Evolutionary conservation across 92 coral and sea anemone species (phyloP), one percentile per base, ranked within the genome.

Genomic region (Micromussa lordhowensis): DNA sequence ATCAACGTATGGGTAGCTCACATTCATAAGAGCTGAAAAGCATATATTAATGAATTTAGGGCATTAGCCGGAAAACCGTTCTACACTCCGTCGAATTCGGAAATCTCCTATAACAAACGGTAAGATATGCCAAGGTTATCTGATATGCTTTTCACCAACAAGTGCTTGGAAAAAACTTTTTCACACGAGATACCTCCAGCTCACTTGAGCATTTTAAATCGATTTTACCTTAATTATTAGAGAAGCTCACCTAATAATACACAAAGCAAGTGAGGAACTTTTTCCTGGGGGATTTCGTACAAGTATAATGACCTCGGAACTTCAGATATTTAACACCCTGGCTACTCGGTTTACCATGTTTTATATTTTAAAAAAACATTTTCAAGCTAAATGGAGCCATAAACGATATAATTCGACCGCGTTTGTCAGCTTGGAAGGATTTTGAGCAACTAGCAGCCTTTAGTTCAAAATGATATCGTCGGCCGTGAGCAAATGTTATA

Each of bases 171-270:
- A 18, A 36, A 44, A 44, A 22, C 30, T 14, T 66, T 82, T 82
- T 40, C 85, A 66, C 75, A n/a, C 75, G 34, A 44, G 75, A 82
- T 24, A 82, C 38, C 19, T 81, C 21, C 49, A 51, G 14, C 35
- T 34, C 49, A 36, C 49, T 26, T 64, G 69, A 24, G n/a, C 26
- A 64, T 59, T 28, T 64, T 64, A 1, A n/a, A n/a, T 14, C 11
- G 5, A 72, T 34, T 32, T 24, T 34, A 34, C 53, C 76, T 28
- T 0, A 30, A 31, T 38, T 19, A 71, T 48, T 32, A 29, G 2
- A 7, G 17, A 73, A 10, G 49, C 78, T 73, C 78, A 36, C 6
- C 22, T 22, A 2, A 73, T 73, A 32, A 34, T 17, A 19, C 51
- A 73, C 49, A 73, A 19, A 73, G 12, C 44, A 32, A 5, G 49